Evolutionary conservation across 2,888 invertebrate genomes (phyloP), one percentile per base, ranked within the genome.

Genomic region (Oxyteleia sp.): DNA sequence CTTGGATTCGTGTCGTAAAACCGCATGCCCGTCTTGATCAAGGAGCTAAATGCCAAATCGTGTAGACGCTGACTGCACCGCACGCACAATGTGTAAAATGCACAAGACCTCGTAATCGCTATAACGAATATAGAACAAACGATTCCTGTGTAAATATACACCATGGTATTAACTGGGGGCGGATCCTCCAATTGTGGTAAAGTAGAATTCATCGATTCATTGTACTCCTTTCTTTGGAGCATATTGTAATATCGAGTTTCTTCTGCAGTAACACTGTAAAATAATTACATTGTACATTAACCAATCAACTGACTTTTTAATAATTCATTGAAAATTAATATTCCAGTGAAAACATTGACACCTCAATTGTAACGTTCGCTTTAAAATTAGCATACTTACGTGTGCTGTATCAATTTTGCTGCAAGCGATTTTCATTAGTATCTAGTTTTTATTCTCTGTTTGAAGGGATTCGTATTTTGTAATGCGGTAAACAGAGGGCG

Each of bases 1-100:
- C 96, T 95, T 1, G 98, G 97, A 92, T 98, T 98, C 0, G 95
- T 96, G 89, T 98, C 97, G 90, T 98, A 98, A 93, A 98, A 98
- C 69, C 95, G 91, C 94, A 96, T 95, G 1, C 94, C 94, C 0
- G 95, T 93, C 68, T 94, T 90, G n/a, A 95, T 94, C 10, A 96
- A 91, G 11, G 94, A 92, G 5, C 90, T 85, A 87, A 96, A 95
- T 93, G 95, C 95, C 47, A 86, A 90, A 84, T 94, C 94, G 89
- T 96, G 95, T 0, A 96, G 92, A 13, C 89, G 91, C 59, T 94
- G 93, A 4, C 95, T 95, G 38, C 95, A 94, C 1, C 92, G 88
- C 86, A 95, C 92, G 81, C 94, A 94, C 0, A 94, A 86, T 2
- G 88, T 89, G 87, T 94, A 95, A 87, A 94, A 94, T 10, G 92